Conservation (phyloP, 2,797 vertebrate species). For the Menidia menidia region DNA sequence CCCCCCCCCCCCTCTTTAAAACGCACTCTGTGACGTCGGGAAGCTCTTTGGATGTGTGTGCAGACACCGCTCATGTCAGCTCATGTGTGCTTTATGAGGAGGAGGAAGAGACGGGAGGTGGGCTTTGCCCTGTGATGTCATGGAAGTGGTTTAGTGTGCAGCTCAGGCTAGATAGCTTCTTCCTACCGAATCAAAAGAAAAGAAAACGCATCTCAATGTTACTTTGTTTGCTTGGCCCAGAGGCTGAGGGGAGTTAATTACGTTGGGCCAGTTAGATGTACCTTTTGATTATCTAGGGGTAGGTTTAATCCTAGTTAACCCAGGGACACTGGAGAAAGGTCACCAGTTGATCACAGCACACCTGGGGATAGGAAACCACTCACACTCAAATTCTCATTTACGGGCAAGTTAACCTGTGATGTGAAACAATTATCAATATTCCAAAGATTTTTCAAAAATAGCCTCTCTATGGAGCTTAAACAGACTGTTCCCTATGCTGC, state of each 20-base stretch:
- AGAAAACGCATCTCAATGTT: neutral
- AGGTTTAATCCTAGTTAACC: too few relatives aligned
- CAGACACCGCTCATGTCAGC: slow-evolving; percentile 41
- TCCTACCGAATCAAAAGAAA: slow-evolving; percentile 40
- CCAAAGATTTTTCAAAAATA: neutral
- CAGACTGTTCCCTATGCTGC: neutral
- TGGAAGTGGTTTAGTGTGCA: slow-evolving; percentile 47
- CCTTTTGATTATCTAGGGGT: neutral
- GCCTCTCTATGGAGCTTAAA: too few relatives aligned
- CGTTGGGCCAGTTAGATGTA: neutral
- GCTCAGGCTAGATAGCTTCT: slow-evolving; percentile 40
- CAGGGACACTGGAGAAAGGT: neutral
- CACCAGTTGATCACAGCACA: neutral
- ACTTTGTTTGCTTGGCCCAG: neutral
- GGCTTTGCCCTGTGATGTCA: slow-evolving; percentile 74
- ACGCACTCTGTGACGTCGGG: slow-evolving; percentile 69
- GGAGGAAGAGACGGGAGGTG: slow-evolving; percentile 48
- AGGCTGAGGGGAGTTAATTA: neutral
- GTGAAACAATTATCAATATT: neutral
- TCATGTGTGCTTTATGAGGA: slow-evolving; percentile 54
- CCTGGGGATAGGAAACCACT: neutral
- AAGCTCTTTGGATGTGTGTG: slow-evolving; percentile 44
- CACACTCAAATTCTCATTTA: neutral
- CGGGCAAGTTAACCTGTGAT: neutral
- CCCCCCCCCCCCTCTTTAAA: slow-evolving; percentile 25